A percentile compares a stretch with the other conserved stretches of the same genome.
phyloP scores from a whole-genome alignment of 2,888 invertebrate genomes.

The Brenthis daphne region DNA sequence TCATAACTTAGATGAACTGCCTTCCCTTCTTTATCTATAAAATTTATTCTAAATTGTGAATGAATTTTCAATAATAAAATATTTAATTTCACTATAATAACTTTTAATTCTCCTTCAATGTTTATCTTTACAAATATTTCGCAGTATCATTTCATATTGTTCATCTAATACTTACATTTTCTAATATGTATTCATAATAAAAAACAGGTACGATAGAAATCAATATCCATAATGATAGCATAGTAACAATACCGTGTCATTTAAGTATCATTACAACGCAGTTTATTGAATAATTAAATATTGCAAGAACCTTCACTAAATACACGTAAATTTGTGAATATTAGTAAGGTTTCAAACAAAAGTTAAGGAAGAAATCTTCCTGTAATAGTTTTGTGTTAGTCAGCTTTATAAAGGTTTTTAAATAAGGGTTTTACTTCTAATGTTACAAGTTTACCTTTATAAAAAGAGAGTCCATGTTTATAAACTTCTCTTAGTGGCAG shows the following conservation, averaged over 20 bases:
- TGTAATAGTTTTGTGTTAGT: too few relatives aligned
- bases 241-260: background rate
- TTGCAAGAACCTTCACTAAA: background rate
- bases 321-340: too few relatives aligned
- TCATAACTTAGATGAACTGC: slow-evolving; percentile 96
- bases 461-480: slow-evolving; percentile 93
- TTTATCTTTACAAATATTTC: too few relatives aligned
- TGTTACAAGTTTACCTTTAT: slow-evolving; percentile 88
- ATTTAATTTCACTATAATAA: too few relatives aligned
- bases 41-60: background rate
- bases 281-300: slow-evolving; percentile 2
- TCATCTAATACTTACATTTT: too few relatives aligned
- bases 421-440: background rate
- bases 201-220: background rate
- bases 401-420: too few relatives aligned
- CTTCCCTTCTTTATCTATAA: slow-evolving; percentile 97
- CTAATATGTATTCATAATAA: too few relatives aligned
- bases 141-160: too few relatives aligned
- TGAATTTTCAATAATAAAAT: too few relatives aligned
- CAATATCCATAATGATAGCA: slow-evolving; percentile 9
- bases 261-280: background rate
- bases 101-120: too few relatives aligned
- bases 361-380: too few relatives aligned
- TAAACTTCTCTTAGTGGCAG: slow-evolving; percentile 91
- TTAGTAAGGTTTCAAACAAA: too few relatives aligned